Evolutionary conservation across 1,140 invertebrate species (phyloP).

Genomic region (Protaetia brevitarsis): DNA sequence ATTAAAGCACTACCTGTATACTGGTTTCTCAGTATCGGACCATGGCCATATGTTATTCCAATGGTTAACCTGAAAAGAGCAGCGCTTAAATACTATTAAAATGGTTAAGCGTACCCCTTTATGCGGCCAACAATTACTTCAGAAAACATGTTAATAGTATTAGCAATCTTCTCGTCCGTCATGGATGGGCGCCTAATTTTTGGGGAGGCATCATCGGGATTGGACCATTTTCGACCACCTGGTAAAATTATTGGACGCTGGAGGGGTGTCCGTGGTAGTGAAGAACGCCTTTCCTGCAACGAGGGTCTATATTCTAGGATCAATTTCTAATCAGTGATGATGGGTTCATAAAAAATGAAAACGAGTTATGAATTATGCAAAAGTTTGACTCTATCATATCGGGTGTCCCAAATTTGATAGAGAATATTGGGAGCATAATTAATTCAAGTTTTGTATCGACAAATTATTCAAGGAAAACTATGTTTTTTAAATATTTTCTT

Average conservation of each 20-base stretch:
- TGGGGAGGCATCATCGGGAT: conserved; percentile 63
- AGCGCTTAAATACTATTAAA: conserved; percentile 41
- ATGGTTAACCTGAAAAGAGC: conserved; percentile 52
- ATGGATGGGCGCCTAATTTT: conserved; percentile 47
- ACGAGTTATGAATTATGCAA: too few relatives aligned
- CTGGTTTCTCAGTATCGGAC: conserved; percentile 49
- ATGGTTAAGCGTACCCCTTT: conserved; percentile 59
- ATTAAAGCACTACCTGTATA: conserved; percentile 49
- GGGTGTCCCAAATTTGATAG: too few relatives aligned
- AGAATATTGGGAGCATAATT: too few relatives aligned
- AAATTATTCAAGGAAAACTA: too few relatives aligned
- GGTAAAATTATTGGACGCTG: conserved; percentile 60
- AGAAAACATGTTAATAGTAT: conserved; percentile 68
- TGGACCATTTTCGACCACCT: conserved; percentile 69
- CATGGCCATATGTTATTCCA: conserved; percentile 56
- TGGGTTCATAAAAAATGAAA: not conserved
- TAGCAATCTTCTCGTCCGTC: conserved; percentile 73
- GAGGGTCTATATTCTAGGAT: conserved; percentile 5
- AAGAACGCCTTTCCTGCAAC: conserved; percentile 13
- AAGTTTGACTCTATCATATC: too few relatives aligned
- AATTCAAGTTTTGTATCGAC: too few relatives aligned
- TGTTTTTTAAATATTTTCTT: too few relatives aligned
- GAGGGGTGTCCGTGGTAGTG: conserved; percentile 28
- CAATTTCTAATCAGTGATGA: not conserved
- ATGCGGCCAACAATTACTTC: conserved; percentile 73